Base-by-base conservation (phyloP, 2,797 vertebrate species). In the Telmatherina bonti region DNA sequence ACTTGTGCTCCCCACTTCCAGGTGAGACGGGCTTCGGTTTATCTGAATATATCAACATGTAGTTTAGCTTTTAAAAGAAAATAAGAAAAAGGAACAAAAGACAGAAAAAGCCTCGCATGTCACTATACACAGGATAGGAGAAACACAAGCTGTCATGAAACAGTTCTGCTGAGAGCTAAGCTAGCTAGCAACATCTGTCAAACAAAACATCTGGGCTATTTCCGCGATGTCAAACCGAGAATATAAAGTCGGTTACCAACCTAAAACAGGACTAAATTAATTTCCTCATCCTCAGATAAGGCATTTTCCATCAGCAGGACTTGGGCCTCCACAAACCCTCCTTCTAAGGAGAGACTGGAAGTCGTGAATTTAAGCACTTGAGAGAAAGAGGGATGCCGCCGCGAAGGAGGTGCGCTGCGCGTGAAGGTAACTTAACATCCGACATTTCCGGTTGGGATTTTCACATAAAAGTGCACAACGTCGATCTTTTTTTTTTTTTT, bases 151-250 rank as follows among this genome's bases (percentile, higher is more conserved):
- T n/a, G 9, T 47, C n/a, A 59, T 35, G 1, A 22, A 29, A 24
- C 0, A 59, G 24, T n/a, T 54, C 30, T 41, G 31, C 11, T 27
- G 6, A 41, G 52, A 71, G 83, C 81, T 89, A 88, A 68, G 72
- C 86, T 68, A 84, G 73, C 58, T 79, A 86, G 85, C 76, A 81
- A 90, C 90, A 91, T 92, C 91, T 93, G 90, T 89, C 80, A 79
- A 79, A 77, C 35, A 47, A 66, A 52, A 89, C 88, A 92, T 85
- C 89, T 89, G 89, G 71, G 20, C 6, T 43, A 76, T 83, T 84
- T 86, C 86, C 64, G 70, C 57, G 30, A 62, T 43, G 27, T 38
- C 58, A 10, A 47, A 45, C 22, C 29, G 10, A 8, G 3, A 43
- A 29, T 4, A n/a, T 31, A 6, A 18, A 1, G 22, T 18, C 4